Conservation (phyloP, 2,797 vertebrate genomes). For the Pagetopsis macropterus region DNA sequence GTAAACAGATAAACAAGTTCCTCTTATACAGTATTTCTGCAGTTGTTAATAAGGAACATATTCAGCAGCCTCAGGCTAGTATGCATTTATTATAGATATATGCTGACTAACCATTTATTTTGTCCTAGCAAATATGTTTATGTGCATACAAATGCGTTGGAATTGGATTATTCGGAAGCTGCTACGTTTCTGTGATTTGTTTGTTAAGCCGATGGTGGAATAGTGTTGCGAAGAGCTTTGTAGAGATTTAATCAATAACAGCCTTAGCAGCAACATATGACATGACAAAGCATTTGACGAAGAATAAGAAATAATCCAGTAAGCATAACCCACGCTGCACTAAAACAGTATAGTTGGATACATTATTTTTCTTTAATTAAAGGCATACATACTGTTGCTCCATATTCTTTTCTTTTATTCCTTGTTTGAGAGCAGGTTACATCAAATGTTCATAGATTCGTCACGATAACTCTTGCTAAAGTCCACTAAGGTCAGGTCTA, state of each 20-base stretch:
- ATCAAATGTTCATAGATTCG: constrained; percentile 14
- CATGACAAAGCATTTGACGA: constrained; percentile 14
- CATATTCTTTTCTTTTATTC: neutral
- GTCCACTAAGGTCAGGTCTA: constrained; percentile 26
- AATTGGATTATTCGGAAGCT: neutral
- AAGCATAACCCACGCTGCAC: neutral
- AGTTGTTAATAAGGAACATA: constrained; percentile 4
- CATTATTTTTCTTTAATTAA: too few relatives aligned
- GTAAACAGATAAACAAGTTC: neutral
- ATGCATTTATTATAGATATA: neutral
- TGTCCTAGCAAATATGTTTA: neutral
- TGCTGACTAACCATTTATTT: neutral
- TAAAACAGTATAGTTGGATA: too few relatives aligned
- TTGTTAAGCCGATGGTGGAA: neutral
- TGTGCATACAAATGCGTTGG: neutral
- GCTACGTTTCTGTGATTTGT: constrained; percentile 1
- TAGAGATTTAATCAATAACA: constrained; percentile 9
- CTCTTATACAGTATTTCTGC: neutral
- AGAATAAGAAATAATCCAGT: constrained; percentile 19
- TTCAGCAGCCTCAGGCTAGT: neutral
- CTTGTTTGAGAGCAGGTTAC: constrained; percentile 15
- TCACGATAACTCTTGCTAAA: constrained; percentile 25
- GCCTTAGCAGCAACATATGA: neutral
- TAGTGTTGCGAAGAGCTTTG: neutral
- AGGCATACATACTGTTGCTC: too few relatives aligned